These are phyloP conservation scores for Lordiphosa clarofinis DNA, from an alignment of 1,140 invertebrate genomes.

Conservation along the genomic window DNA sequence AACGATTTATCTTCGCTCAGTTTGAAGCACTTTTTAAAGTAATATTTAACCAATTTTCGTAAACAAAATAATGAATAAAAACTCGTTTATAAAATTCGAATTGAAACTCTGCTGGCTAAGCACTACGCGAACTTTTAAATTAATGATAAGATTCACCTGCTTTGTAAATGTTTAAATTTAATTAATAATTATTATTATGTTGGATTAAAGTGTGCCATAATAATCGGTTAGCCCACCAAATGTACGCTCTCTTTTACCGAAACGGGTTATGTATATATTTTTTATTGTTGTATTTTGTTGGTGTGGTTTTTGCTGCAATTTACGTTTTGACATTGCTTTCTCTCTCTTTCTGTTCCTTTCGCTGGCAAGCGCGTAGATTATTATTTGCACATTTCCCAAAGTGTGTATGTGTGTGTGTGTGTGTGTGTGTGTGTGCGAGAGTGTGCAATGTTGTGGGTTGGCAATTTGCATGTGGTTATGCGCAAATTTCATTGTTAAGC, in stretches of 20 bases:
- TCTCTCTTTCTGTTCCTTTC: slow-evolving; percentile 10
- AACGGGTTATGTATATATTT: slow-evolving; percentile 5
- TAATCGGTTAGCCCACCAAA: background rate
- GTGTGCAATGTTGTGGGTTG: slow-evolving; percentile 50
- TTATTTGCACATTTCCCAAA: slow-evolving; percentile 69
- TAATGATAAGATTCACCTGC: no score
- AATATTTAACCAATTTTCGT: no score
- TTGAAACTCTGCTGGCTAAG: no score
- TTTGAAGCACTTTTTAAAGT: no score
- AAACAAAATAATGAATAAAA: no score
- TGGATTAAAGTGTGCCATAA: slow-evolving; percentile 3
- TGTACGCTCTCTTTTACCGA: background rate
- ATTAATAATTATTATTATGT: background rate
- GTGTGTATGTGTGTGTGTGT: slow-evolving; percentile 10
- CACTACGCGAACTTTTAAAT: no score
- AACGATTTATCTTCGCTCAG: no score
- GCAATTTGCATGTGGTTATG: slow-evolving; percentile 78
- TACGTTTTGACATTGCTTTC: slow-evolving; percentile 62
- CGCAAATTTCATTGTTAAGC: slow-evolving; percentile 78
- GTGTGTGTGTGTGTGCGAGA: slow-evolving; percentile 20
- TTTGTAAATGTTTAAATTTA: no score
- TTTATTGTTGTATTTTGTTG: slow-evolving; percentile 32
- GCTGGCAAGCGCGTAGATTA: slow-evolving; percentile 61
- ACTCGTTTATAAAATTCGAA: no score
- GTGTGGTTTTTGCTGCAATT: slow-evolving; percentile 57